These are phyloP conservation scores for Pithys albifrons DNA, from an alignment of 2,113 vertebrate species.

Conservation along the genomic window DNA sequence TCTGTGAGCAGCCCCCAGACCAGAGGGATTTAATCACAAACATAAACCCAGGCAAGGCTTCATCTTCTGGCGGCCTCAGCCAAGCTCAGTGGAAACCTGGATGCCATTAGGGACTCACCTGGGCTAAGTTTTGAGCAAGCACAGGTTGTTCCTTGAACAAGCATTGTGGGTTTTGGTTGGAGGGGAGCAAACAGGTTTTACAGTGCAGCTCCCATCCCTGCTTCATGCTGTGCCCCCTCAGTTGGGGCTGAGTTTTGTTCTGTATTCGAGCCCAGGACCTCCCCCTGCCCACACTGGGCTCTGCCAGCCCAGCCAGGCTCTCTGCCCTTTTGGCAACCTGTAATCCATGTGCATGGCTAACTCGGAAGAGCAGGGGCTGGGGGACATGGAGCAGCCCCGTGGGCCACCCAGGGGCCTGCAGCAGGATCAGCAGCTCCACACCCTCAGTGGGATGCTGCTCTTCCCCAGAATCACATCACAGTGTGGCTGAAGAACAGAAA, in stretches of 20 bases:
- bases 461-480: accelerated
- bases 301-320: neutral
- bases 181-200: neutral
- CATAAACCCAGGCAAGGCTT: neutral
- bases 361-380: neutral
- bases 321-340: neutral
- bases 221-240: accelerated
- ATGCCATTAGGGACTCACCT: neutral
- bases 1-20: neutral
- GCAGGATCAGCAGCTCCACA: accelerated
- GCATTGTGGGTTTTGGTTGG: neutral
- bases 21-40: accelerated
- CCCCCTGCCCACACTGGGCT: accelerated
- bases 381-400: neutral
- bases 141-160: neutral
- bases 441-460: neutral
- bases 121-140: neutral
- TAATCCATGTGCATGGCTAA: accelerated
- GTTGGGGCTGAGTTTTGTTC: neutral
- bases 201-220: neutral
- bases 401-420: neutral
- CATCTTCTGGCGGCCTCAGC: neutral
- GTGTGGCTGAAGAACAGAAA: neutral
- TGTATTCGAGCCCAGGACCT: neutral
- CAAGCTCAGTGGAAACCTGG: accelerated